Base-by-base conservation (phyloP, 1,140 invertebrate species). In the Acromyrmex heyeri region DNA sequence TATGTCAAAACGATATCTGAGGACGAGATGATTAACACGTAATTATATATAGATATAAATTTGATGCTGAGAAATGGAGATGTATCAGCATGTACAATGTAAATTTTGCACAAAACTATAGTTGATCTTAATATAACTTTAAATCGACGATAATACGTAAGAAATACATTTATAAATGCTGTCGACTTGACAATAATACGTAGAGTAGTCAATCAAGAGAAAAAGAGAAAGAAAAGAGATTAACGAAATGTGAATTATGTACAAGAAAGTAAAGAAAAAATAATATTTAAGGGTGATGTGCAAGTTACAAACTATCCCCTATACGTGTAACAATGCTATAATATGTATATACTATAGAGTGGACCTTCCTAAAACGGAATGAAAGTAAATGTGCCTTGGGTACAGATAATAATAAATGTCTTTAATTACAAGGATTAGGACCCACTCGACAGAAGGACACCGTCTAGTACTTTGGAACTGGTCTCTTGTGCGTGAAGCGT, bases 311-410 rank as follows among this genome's bases (percentile, higher is more conserved):
- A 89, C 65, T 91, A 91, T 81, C 73, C 70, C 79, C 65, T 85
- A 72, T 86, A 87, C 61, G 62, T 85, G 82, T 88, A 91, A 91
- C 78, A 70, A 91, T 87, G 86, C 88, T 90, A 88, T 91, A 88
- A 91, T 86, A 91, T 92, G 88, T 92, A 89, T 88, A 92, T 91
- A 89, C 87, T 91, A 62, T 92, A 92, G 91, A 90, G 90, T 92
- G 93, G 89, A 94, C 90, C 91, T 95, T 94, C 91, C 91, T 94
- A 93, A 91, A 93, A 94, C 91, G 88, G 90, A 93, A 92, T 94
- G 95, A 95, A 94, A 95, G 95, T 95, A 93, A 94, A 93, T 94
- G 95, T 95, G 95, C 95, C 95, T 95, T 95, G 92, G 92, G 94
- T 95, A 91, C 94, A 94, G 90, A 92, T 93, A 93, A 90, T 91